Evolutionary conservation across 2,113 vertebrate species (phyloP), one percentile per base, ranked within the genome.

Genomic region (Anarrhichthys ocellatus): DNA sequence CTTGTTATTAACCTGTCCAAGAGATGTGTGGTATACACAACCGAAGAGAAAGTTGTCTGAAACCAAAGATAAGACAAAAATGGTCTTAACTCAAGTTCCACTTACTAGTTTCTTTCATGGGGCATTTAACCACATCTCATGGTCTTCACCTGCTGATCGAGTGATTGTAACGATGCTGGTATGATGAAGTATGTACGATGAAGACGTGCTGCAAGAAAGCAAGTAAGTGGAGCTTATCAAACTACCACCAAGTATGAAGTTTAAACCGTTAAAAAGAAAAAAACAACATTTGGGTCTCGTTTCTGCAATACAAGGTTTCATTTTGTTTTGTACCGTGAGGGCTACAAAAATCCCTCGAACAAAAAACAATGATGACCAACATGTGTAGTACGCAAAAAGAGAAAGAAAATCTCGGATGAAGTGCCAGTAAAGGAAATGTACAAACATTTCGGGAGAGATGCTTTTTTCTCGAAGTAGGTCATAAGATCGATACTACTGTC

Each of bases 281-380:
- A 17, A 2, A 6, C 3, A 70, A 10, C 2, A 18, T 22, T 42
- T 59, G 40, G 38, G 18, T 73, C 7, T 50, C n/a, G 42, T 36
- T 74, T 74, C 42, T 75, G 73, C 44, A 64, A 52, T 50, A 52
- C 8, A 65, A 40, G 44, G 20, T 15, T 54, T 38, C 15, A 38
- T 65, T 36, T 65, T 38, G 13, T 74, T 44, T 18, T n/a, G n/a
- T 15, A 36, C 20, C 20, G 20, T 1, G 59, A 24, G 44, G 44
- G 44, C 29, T 9, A n/a, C 27, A 73, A 61, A 42, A 29, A 29
- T 29, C 38, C 70, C 5, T 8, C 1, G 36, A 40, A 73, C 70
- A 44, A 17, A 73, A 44, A 59, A 73, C 36, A 42, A 44, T 59
- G 38, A 32, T 44, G 7, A 58, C 59, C 38, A 61, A 61, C n/a